These are phyloP conservation scores for Epinotia demarniana DNA, from an alignment of 2,888 invertebrate species.

Conservation along the genomic window DNA sequence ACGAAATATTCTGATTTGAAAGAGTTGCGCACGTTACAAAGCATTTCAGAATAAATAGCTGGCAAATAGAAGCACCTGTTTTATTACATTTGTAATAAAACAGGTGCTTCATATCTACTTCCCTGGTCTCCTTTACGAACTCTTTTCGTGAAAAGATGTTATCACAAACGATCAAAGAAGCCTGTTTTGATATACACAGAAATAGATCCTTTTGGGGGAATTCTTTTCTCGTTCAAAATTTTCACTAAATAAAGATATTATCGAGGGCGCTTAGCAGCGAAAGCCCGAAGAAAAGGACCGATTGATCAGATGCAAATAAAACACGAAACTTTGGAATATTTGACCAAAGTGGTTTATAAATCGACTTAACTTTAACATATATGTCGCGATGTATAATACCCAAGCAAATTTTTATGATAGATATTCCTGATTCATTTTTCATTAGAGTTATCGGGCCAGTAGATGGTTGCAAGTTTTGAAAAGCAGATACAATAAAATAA, in stretches of 20 bases:
- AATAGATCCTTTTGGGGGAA: conserved; percentile 64
- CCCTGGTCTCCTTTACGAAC: conserved; percentile 47
- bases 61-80: too few species aligned
- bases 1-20: conserved; percentile 15
- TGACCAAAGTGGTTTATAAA: conserved; percentile 28
- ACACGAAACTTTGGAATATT: conserved; percentile 26
- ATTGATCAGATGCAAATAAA: conserved; percentile 35
- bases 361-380: not conserved
- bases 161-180: conserved; percentile 65
- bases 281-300: conserved; percentile 24
- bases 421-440: too few species aligned
- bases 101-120: conserved; percentile 64
- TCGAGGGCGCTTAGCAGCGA: conserved; percentile 35
- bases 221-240: conserved; percentile 55
- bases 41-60: conserved; percentile 39
- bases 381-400: not conserved
- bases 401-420: too few species aligned
- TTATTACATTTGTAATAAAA: conserved; percentile 51
- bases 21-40: conserved; percentile 28
- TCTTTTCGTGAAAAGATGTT: conserved; percentile 55
- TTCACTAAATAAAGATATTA: conserved; percentile 44
- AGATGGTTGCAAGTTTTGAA: too few species aligned
- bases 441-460: too few species aligned
- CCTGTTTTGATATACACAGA: conserved; percentile 63
- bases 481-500: too few species aligned